A percentile compares a stretch with the other conserved stretches of the same genome.
Conservation (phyloP, 1,140 invertebrate genomes). For the Pomacea maculata region DNA sequence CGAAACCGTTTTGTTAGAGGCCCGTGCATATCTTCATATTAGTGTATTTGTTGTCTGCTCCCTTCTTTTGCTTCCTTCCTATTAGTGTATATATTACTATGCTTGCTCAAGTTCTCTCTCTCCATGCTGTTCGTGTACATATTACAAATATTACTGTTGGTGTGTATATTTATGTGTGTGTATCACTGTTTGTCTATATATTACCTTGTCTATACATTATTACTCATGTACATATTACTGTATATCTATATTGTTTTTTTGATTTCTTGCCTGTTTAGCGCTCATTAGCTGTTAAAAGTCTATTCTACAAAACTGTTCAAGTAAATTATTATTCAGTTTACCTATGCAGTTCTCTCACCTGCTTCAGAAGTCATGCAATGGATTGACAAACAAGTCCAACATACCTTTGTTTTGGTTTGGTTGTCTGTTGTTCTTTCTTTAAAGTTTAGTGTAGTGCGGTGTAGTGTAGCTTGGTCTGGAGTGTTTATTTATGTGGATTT, state of each 20-base stretch:
- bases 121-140: no score
- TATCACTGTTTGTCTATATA: background rate
- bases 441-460: background rate
- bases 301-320: background rate
- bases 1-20: no score
- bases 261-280: background rate
- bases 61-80: no score
- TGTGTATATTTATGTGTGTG: background rate
- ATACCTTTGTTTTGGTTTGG: background rate
- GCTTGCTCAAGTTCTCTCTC: no score
- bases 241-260: background rate
- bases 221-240: background rate
- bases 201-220: no score
- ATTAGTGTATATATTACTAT: no score
- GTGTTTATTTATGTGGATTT: background rate
- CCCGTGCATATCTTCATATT: no score
- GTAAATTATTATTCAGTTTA: background rate
- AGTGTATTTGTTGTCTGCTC: no score
- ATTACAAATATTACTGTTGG: no score
- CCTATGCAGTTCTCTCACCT: no score
- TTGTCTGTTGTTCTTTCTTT: background rate
- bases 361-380: background rate
- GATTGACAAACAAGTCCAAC: background rate
- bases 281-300: background rate
- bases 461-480: background rate